Percentiles rank a stretch among this genome's conserved stretches.
Evolutionary conservation across 2,888 invertebrate species (phyloP).

Genomic region (Ectropis crepuscularia): DNA sequence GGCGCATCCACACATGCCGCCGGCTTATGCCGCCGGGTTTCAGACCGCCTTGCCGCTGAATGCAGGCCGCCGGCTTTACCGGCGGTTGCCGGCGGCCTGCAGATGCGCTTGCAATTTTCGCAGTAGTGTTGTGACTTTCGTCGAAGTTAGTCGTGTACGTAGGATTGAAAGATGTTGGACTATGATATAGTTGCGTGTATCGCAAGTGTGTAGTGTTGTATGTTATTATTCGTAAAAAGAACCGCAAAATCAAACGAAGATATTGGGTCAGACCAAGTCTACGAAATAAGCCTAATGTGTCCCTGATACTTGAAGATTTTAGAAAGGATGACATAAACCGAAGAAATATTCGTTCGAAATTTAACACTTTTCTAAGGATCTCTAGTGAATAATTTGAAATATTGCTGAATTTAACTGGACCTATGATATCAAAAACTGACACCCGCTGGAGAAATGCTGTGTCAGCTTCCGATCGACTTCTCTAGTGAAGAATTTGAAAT

Average conservation of each 20-base stretch:
- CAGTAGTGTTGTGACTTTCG: background rate
- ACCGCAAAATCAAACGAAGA: conserved; percentile 39
- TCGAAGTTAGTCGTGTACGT: conserved; percentile 33
- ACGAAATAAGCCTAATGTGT: too few relatives aligned
- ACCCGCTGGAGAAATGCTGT: conserved; percentile 35
- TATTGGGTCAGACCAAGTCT: conserved; percentile 38
- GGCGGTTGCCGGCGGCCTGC: too few relatives aligned
- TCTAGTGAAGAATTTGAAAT: conserved; percentile 41
- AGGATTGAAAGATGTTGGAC: conserved; percentile 35
- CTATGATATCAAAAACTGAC: conserved; percentile 24
- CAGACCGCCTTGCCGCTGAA: too few relatives aligned
- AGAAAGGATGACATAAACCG: conserved; percentile 37
- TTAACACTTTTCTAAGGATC: conserved; percentile 38
- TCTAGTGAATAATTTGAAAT: conserved; percentile 41
- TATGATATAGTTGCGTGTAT: conserved; percentile 37
- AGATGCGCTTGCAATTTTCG: too few relatives aligned
- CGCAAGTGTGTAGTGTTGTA: conserved; percentile 39
- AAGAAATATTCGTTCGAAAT: conserved; percentile 37
- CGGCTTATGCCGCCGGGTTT: too few relatives aligned
- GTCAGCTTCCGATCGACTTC: conserved; percentile 36
- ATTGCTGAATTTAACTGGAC: conserved; percentile 39
- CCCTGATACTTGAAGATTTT: conserved; percentile 27
- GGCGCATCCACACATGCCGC: too few relatives aligned
- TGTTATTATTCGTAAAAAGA: conserved; percentile 40
- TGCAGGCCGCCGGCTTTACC: too few relatives aligned